Percentiles rank a stretch among this genome's conserved stretches.
Evolutionary conservation across 1,140 invertebrate species (phyloP).

Genomic region (Ceratina japonica): DNA sequence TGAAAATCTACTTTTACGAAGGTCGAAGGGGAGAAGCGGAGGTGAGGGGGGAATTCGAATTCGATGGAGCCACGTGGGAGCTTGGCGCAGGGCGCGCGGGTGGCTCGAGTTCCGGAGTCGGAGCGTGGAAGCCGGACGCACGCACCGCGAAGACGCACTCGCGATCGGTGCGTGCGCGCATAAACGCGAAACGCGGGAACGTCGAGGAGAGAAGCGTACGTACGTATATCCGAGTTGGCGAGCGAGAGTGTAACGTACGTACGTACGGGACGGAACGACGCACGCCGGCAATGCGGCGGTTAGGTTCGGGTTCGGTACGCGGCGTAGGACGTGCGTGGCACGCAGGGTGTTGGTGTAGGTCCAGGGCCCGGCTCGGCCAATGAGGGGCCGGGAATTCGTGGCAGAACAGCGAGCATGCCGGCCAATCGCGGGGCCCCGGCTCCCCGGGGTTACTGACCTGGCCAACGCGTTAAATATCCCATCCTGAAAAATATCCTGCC

Average conservation of each 20-base stretch:
- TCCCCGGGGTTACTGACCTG: slow-evolving; percentile 76
- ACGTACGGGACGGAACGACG: too few species aligned
- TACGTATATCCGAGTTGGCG: too few species aligned
- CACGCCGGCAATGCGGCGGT: too few species aligned
- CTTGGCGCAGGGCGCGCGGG: too few species aligned
- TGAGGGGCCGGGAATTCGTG: slow-evolving; percentile 76
- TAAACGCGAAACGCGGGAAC: background rate
- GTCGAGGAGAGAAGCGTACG: slow-evolving; percentile 32
- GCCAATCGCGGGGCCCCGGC: slow-evolving; percentile 75
- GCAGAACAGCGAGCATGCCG: slow-evolving; percentile 71
- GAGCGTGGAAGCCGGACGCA: slow-evolving; percentile 4
- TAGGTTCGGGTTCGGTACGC: slow-evolving; percentile 39
- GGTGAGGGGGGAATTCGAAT: too few species aligned
- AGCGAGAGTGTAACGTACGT: too few species aligned
- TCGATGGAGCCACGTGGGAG: too few species aligned
- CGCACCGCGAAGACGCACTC: slow-evolving; percentile 13
- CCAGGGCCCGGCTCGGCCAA: slow-evolving; percentile 78
- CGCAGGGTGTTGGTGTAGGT: slow-evolving; percentile 76
- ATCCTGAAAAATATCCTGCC: slow-evolving; percentile 78
- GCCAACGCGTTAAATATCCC: slow-evolving; percentile 79
- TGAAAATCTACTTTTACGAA: too few species aligned
- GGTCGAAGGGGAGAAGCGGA: too few species aligned
- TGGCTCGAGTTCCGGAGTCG: too few species aligned
- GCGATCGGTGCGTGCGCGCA: slow-evolving; percentile 4
- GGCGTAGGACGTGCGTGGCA: slow-evolving; percentile 61